Percentiles rank a stretch among this genome's conserved stretches.
Evolutionary conservation across 1,140 invertebrate genomes (phyloP).

Genomic region (Drosophila neocordata): DNA sequence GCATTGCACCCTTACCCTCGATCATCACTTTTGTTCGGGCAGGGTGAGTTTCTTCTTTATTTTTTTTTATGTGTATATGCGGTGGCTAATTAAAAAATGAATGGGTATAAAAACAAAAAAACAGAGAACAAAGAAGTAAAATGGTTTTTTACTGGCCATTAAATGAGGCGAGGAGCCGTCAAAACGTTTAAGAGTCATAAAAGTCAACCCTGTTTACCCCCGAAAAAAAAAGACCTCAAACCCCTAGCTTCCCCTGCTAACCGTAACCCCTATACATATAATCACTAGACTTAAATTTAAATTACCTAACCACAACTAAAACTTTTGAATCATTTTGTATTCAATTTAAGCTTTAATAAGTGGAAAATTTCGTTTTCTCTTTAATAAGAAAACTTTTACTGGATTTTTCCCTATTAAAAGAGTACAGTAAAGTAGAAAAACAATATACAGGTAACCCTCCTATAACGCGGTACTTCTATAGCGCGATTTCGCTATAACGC

Average conservation of each 20-base stretch:
- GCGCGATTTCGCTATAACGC: no score
- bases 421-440: no score
- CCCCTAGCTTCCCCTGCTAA: not conserved
- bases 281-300: constrained; percentile 23
- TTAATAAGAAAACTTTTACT: no score
- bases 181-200: constrained; percentile 69
- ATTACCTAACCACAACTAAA: constrained; percentile 46
- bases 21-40: not conserved
- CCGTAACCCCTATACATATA: not conserved
- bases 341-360: not conserved
- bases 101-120: constrained; percentile 23
- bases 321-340: constrained; percentile 40
- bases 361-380: no score
- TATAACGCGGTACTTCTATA: no score
- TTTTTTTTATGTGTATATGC: constrained; percentile 48
- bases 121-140: constrained; percentile 21
- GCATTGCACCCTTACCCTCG: constrained; percentile 2
- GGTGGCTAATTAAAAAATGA: constrained; percentile 75
- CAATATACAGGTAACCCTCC: no score
- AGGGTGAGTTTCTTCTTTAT: constrained; percentile 28
- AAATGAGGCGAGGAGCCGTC: constrained; percentile 43
- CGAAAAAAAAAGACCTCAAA: not conserved
- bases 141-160: constrained; percentile 49
- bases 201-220: constrained; percentile 28
- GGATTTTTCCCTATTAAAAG: no score